Conservation (phyloP, 2,797 vertebrate genomes). For the Pteropus rufus region DNA sequence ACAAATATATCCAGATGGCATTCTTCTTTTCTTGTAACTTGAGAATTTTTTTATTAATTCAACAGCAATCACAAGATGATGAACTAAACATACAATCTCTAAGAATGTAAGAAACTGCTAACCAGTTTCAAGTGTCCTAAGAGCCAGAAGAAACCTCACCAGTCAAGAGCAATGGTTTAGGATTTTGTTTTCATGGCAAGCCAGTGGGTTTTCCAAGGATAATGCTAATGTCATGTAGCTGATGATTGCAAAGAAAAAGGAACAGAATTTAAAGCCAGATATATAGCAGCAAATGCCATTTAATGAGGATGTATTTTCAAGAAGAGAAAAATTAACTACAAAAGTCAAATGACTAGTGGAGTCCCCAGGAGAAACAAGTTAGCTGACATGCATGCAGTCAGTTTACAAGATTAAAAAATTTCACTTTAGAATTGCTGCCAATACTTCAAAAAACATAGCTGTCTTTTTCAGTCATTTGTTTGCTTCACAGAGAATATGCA, state of each 20-base stretch:
- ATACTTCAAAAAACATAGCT: slow-evolving; percentile 21
- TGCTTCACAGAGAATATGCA: slow-evolving; percentile 45
- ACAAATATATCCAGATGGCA: neutral
- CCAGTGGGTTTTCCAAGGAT: slow-evolving; percentile 2
- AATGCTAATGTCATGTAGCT: neutral
- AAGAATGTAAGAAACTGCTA: neutral
- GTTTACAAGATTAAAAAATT: slow-evolving; percentile 32
- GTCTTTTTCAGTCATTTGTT: slow-evolving; percentile 35
- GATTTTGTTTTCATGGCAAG: neutral
- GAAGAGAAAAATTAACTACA: slow-evolving; percentile 4
- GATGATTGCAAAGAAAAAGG: neutral
- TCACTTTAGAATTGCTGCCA: slow-evolving; percentile 34
- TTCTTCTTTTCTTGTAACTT: slow-evolving; percentile 2
- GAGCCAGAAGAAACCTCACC: neutral
- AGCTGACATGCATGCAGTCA: neutral
- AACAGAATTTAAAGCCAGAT: slow-evolving; percentile 16
- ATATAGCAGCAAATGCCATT: slow-evolving; percentile 11
- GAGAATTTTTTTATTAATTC: neutral
- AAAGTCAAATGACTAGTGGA: neutral
- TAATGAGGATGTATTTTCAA: slow-evolving; percentile 6
- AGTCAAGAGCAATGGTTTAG: neutral
- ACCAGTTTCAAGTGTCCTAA: neutral
- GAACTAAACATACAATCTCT: neutral
- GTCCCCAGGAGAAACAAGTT: neutral
- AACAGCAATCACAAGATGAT: neutral